phyloP scores from a whole-genome alignment of 2,113 vertebrate species.

The Ornithorhynchus anatinus region DNA sequence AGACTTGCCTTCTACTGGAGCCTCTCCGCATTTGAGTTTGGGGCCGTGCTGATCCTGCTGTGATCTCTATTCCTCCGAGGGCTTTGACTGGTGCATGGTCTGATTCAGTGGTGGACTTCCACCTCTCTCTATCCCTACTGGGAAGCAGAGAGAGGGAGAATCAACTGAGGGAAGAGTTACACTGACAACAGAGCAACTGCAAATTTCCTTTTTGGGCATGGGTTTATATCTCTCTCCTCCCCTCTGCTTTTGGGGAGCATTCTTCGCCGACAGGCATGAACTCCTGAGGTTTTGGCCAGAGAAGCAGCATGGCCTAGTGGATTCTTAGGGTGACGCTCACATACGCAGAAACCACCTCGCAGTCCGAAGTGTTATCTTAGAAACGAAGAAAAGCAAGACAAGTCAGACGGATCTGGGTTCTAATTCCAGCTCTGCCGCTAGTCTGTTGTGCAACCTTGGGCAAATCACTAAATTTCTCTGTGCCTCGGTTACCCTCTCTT shows the following conservation, averaged over 20 bases:
- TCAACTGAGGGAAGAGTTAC: constrained; percentile 24
- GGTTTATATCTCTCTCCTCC: not conserved
- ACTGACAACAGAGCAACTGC: not conserved
- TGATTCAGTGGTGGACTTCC: constrained; percentile 28
- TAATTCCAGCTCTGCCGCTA: too few relatives aligned
- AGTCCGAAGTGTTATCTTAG: too few relatives aligned
- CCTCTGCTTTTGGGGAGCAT: too few relatives aligned
- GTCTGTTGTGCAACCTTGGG: too few relatives aligned
- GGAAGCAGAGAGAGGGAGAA: constrained; percentile 27
- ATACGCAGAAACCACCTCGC: too few relatives aligned
- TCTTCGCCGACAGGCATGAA: constrained; percentile 1
- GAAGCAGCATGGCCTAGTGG: too few relatives aligned
- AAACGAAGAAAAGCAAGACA: too few relatives aligned
- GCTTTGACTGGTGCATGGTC: constrained; percentile 20
- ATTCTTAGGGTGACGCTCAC: too few relatives aligned
- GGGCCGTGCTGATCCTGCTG: constrained; percentile 19
- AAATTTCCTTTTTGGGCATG: not conserved
- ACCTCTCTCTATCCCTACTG: constrained; percentile 34
- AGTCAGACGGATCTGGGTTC: too few relatives aligned
- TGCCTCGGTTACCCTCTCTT: too few relatives aligned
- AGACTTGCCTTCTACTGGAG: constrained; percentile 8
- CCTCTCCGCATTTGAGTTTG: constrained; percentile 21
- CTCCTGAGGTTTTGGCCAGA: not conserved
- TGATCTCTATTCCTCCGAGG: constrained; percentile 33
- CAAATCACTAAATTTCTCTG: too few relatives aligned